Evolutionary conservation across 2,113 vertebrate species (phyloP).

Genomic region (Pontoporia blainvillei): DNA sequence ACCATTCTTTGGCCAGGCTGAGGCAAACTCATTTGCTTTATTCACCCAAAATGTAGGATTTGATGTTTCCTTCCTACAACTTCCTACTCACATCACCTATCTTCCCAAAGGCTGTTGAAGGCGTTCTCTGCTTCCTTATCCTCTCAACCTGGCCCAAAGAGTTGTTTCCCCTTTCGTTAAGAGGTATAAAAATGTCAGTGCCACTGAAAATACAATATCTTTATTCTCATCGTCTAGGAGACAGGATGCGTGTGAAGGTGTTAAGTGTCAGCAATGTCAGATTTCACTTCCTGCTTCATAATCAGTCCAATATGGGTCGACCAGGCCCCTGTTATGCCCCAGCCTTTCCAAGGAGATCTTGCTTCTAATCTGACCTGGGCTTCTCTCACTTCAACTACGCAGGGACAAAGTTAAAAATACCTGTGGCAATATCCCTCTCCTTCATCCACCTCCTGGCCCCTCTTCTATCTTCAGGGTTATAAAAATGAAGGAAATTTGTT

Average conservation of each 20-base stretch:
- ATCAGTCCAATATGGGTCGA: constrained; percentile 86
- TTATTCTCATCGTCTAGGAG: constrained; percentile 77
- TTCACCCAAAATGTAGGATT: constrained; percentile 21
- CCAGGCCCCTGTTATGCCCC: constrained; percentile 57
- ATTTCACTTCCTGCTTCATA: constrained; percentile 88
- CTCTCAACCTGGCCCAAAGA: constrained; percentile 42
- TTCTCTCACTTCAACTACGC: constrained; percentile 64
- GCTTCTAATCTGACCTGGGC: constrained; percentile 54
- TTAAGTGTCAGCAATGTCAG: constrained; percentile 87
- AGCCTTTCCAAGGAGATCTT: constrained; percentile 32
- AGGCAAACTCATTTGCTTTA: constrained; percentile 15
- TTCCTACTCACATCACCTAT: constrained; percentile 48
- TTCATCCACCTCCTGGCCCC: constrained; percentile 52
- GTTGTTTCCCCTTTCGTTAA: constrained; percentile 72
- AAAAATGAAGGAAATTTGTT: constrained; percentile 84
- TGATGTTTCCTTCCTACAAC: constrained; percentile 64
- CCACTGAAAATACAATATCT: constrained; percentile 80
- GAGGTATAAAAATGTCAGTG: constrained; percentile 83
- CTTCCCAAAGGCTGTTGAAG: constrained; percentile 15
- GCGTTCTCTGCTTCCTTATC: constrained; percentile 44
- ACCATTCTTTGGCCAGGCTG: neutral
- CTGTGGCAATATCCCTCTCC: constrained; percentile 57
- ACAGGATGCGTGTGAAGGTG: constrained; percentile 87
- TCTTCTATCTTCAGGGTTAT: constrained; percentile 77
- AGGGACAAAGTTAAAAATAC: constrained; percentile 68